Base-by-base conservation (phyloP, 2,113 vertebrate genomes). In the Corythornis vintsioides region DNA sequence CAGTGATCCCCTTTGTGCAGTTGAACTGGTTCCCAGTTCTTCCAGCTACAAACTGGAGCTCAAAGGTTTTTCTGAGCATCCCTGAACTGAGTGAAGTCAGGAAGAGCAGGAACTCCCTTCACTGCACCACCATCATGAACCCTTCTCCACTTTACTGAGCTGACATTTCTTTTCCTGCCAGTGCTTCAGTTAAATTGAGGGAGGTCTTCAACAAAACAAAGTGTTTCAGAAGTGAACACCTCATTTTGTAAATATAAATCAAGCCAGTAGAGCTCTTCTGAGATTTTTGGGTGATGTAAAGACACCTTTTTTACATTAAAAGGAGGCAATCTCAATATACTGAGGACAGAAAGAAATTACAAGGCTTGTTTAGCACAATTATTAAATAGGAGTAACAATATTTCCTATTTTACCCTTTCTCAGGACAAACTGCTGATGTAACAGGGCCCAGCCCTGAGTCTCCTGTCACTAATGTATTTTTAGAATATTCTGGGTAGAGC, bases 401-500 rank as follows among this genome's bases (percentile, higher is more conserved):
- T n/a, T 42, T 35, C 40, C 13, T 38, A 45, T 82, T 72, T 90
- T 57, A 67, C 5, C 14, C 12, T 72, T 50, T 33, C n/a, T 40
- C 1, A 0, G 13, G n/a, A 52, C 11, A 63, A 57, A 66, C 29
- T 0, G 0, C 11, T 45, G 15, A 59, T 16, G 21, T 64, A 74
- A 56, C 6, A 90, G 45, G 12, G n/a, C 5, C 43, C 42, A 47
- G 38, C 63, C 19, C 8, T 40, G 15, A 2, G 18, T 63, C 10
- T 73, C 59, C 14, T 12, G n/a, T 15, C 1, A 90, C 3, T 14
- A 63, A 26, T 21, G 4, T 21, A 29, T 28, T 42, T 66, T 70
- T 53, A 42, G 29, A 42, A 1, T 64, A n/a, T 17, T 69, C 25
- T 35, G 11, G 24, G 9, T 14, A 61, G 20, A 76, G 8, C 7